A percentile compares a stretch with the other conserved stretches of the same genome.
These are phyloP conservation scores for Vulpes lagopus DNA, from an alignment of 2,113 vertebrate genomes.

Conservation along the genomic window DNA sequence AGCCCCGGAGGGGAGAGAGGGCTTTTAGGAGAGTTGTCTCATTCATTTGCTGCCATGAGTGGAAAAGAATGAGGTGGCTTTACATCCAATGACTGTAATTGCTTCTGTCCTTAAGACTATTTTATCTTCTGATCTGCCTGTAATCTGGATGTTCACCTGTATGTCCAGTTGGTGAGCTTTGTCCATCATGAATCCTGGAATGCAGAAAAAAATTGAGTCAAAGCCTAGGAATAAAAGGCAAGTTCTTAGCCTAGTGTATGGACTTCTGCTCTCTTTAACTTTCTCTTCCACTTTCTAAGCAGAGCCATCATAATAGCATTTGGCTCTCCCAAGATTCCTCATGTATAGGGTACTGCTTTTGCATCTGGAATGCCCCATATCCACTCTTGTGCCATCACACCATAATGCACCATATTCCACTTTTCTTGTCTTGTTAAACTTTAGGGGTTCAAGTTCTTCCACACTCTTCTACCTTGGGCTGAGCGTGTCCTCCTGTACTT, in stretches of 20 bases:
- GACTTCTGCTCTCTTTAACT: not conserved
- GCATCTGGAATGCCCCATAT: not conserved
- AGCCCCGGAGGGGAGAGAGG: rapidly evolving
- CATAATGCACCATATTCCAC: not conserved
- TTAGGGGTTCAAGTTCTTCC: not conserved
- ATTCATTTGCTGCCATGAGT: not conserved
- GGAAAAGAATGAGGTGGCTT: not conserved
- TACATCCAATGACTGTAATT: not conserved
- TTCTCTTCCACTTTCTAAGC: not conserved
- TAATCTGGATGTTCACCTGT: not conserved
- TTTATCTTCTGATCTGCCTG: not conserved
- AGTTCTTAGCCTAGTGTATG: not conserved
- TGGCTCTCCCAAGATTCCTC: not conserved
- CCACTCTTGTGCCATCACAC: not conserved
- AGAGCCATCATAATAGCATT: not conserved
- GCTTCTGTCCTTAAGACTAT: not conserved
- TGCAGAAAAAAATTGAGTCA: not conserved
- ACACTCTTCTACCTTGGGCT: not conserved
- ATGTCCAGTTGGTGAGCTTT: not conserved
- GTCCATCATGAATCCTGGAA: not conserved
- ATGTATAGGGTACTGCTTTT: not conserved
- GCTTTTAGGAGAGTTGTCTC: no score
- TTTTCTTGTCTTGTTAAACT: not conserved
- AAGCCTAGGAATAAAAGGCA: not conserved
- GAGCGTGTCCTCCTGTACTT: not conserved